Percentiles rank a stretch among this genome's conserved stretches.
Evolutionary conservation across 2,113 vertebrate genomes (phyloP).

Genomic region (Semnornis frantzii): DNA sequence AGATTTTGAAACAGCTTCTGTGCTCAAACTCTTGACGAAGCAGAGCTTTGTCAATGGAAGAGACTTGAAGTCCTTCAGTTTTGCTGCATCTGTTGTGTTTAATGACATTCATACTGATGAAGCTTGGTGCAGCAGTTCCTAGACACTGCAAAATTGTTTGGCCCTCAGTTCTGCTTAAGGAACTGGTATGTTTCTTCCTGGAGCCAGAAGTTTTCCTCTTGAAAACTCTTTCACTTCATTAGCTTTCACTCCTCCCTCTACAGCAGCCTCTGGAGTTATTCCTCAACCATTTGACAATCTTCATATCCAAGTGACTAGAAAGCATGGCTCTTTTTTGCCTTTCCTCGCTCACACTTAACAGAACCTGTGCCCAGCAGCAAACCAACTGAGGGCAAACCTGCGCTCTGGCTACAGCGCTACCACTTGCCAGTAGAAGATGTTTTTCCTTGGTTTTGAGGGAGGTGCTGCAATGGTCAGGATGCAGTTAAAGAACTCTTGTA

Average conservation of each 20-base stretch:
- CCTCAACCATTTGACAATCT: background rate
- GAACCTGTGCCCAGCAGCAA: background rate
- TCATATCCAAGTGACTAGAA: slow-evolving; percentile 3
- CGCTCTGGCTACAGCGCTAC: background rate
- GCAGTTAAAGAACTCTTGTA: background rate
- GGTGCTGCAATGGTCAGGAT: background rate
- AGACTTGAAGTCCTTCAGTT: background rate
- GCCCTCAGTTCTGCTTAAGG: background rate
- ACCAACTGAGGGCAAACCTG: background rate
- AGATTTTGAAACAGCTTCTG: background rate
- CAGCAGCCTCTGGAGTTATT: background rate
- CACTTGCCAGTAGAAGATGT: background rate
- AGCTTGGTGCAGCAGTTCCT: background rate
- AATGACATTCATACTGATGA: background rate
- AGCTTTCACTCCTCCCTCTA: background rate
- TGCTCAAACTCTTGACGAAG: background rate
- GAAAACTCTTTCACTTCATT: background rate
- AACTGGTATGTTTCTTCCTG: background rate
- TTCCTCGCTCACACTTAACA: fast-evolving
- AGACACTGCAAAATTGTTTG: background rate
- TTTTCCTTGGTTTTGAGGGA: background rate
- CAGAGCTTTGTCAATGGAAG: background rate
- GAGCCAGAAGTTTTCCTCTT: background rate
- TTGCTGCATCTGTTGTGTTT: background rate
- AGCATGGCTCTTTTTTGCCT: background rate